Base-by-base conservation (phyloP, 2,888 invertebrate genomes). In the Caenorhabditis parvicauda region DNA sequence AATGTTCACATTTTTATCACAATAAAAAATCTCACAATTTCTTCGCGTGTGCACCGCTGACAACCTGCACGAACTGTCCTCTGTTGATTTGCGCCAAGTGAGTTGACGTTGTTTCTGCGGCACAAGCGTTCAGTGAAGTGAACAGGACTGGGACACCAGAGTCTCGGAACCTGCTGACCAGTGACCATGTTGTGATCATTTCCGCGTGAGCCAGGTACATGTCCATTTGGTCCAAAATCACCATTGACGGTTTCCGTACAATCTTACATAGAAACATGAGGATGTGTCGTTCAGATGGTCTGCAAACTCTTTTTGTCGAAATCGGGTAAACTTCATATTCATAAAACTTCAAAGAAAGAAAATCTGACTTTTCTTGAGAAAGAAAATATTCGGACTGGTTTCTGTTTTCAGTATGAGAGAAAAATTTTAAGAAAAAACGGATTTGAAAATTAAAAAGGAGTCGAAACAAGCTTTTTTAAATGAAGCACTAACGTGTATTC, bases 131-230 rank as follows among this genome's bases (percentile, higher is more conserved):
- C 2, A 2, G 6, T n/a, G 41, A 22, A 4, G 41, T 41, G 19
- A 41, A 41, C 6, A 41, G 21, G 6, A 41, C 41, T 3, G 41
- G 22, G n/a, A 41, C 41, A 41, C 41, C 41, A 17, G 21, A 22
- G 9, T 41, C 41, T 17, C 24, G 21, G 6, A 41, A 17, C 24
- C 41, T 6, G 7, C 22, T 41, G 19, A 21, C 21, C 2, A 41
- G 21, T n/a, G 41, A 41, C 58, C 59, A 59, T 14, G 54, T 39
- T 7, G 59, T 59, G 50, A 59, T 59, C 50, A 59, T 45, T 54
- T 59, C 54, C 21, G 54, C n/a, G 42, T 54, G 46, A n/a, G 59
- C 50, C 25, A 59, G 42, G 37, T 43, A 50, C 46, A 50, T 28
- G 28, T 59, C 59, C 17, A 54, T 50, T 50, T 59, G 59, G 37